These are phyloP conservation scores for Merluccius polli DNA, from an alignment of 2,797 vertebrate genomes.

Conservation along the genomic window DNA sequence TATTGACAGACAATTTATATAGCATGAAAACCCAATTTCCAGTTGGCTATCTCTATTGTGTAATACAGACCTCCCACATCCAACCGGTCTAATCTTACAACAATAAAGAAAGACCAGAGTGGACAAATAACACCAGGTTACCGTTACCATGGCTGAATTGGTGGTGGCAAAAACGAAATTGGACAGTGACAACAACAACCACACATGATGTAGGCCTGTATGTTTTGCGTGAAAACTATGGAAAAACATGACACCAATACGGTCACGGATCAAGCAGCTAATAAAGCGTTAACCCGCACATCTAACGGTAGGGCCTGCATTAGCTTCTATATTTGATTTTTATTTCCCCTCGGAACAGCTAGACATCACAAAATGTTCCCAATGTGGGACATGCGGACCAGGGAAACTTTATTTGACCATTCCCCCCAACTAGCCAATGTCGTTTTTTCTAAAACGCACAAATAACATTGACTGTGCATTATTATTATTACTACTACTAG, in stretches of 20 bases:
- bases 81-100: neutral
- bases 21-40: neutral
- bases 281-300: too few species aligned
- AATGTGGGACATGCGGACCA: neutral
- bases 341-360: neutral
- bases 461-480: too few species aligned
- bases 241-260: neutral
- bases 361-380: neutral
- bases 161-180: neutral
- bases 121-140: neutral
- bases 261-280: too few species aligned
- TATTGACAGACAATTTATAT: neutral
- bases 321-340: too few species aligned
- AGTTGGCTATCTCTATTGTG: neutral
- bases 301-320: too few species aligned
- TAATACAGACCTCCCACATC: too few species aligned
- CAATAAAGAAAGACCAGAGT: neutral
- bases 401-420: neutral
- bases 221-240: neutral
- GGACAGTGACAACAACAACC: neutral
- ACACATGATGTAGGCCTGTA: neutral
- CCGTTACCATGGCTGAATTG: neutral
- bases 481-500: too few species aligned
- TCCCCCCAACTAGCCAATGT: neutral
- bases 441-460: neutral